A percentile compares a stretch with the other conserved stretches of the same genome.
phyloP scores from a whole-genome alignment of 2,113 vertebrate species.

The Amblyopsis rosae region DNA sequence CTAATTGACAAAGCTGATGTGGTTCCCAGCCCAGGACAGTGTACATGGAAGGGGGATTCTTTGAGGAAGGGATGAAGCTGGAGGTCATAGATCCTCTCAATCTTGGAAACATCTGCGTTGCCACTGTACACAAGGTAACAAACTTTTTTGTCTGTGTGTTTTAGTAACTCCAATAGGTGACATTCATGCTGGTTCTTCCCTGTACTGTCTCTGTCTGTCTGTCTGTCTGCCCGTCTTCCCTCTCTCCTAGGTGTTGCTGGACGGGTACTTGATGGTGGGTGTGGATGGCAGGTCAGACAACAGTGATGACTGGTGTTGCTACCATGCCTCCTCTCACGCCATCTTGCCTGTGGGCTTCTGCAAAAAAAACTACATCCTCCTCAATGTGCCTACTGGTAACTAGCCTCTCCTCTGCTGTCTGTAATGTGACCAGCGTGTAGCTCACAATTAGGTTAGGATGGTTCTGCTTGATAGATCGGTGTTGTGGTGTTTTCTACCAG shows the following conservation, averaged over 20 bases:
- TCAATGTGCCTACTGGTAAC: slow-evolving; percentile 86
- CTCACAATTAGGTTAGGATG: too few species aligned
- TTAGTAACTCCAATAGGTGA: background rate
- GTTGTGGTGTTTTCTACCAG: slow-evolving; percentile 59
- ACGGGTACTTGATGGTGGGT: slow-evolving; percentile 92
- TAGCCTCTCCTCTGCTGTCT: too few species aligned
- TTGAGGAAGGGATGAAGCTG: slow-evolving; percentile 92
- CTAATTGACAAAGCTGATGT: background rate
- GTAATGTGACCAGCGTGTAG: too few species aligned
- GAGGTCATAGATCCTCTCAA: slow-evolving; percentile 96
- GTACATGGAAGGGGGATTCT: slow-evolving; percentile 88
- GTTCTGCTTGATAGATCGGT: too few species aligned
- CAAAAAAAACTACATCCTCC: slow-evolving; percentile 83
- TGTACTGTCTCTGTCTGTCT: background rate
- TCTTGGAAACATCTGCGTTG: slow-evolving; percentile 93
- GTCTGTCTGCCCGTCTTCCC: background rate
- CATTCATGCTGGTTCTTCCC: background rate
- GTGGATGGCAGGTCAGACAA: slow-evolving; percentile 85
- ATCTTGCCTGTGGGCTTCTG: slow-evolving; percentile 90
- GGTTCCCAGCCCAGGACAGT: slow-evolving; percentile 83
- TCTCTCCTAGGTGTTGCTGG: slow-evolving; percentile 82
- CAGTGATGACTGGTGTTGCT: slow-evolving; percentile 91
- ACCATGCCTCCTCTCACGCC: slow-evolving; percentile 90
- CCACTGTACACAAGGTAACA: slow-evolving; percentile 91
- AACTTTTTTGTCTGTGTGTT: background rate